Base-by-base conservation (phyloP, 1,140 invertebrate genomes). In the Philopotamus ludificatus region DNA sequence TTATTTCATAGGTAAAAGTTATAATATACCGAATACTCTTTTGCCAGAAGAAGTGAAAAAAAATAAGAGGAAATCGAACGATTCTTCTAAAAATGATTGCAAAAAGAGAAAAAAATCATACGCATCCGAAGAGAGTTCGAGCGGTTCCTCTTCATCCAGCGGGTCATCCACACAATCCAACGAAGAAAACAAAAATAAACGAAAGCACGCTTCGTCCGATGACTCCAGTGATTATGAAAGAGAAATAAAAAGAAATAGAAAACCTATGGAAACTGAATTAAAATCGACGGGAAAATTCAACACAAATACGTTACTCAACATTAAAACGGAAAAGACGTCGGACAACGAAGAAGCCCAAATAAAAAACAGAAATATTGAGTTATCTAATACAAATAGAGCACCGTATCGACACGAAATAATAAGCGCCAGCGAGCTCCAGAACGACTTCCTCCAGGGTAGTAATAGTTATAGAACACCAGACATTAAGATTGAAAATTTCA, bases 391-490 rank as follows among this genome's bases (percentile, higher is more conserved):
- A 18, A 63, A 53, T 44, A 58, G 60, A 49, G 22, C 45, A 2
- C 20, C 26, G 28, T 45, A 25, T 23, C 62, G 53, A 63, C 53
- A 22, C 28, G 44, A 66, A 53, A 70, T 70, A 20, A 70, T 70
- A 25, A 70, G 55, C 55, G 68, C 65, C 3, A 65, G 59, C 22
- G 68, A 70, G 41, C 20, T 70, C 1, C 68, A 70, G 45, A 70
- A 59, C 39, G 65, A 67, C 54, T 70, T 70, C 39, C 59, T 70
- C 1, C 34, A 50, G 23, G 21, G n/a, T 4, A 60, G 47, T 21
- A 47, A 60, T 26, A 47, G 16, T 21, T 8, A 47, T 9, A 42
- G 47, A 20, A 16, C 18, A 55, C 16, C 20, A 39, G 16, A 20
- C 23, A 42, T 57, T 42, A 57, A 57, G 21, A 57, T 21, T 57